A percentile compares a stretch with the other conserved stretches of the same genome.
These are phyloP conservation scores for Aptenodytes forsteri DNA, from an alignment of 2,113 vertebrate genomes.

Conservation along the genomic window DNA sequence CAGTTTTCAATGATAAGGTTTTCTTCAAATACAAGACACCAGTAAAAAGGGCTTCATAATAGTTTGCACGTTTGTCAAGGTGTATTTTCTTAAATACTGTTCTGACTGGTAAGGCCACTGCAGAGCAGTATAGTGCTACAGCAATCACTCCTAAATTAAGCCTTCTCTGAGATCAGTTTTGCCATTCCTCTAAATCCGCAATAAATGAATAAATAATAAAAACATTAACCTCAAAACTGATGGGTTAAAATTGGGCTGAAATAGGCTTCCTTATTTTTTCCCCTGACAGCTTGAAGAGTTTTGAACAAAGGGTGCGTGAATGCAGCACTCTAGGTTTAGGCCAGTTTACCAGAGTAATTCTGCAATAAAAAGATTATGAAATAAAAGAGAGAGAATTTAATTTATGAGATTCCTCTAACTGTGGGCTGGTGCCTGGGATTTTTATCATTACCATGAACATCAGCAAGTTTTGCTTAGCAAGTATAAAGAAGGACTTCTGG, in stretches of 20 bases:
- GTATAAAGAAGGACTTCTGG: not conserved
- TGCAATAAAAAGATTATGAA: not conserved
- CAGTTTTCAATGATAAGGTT: not conserved
- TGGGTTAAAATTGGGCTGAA: not conserved
- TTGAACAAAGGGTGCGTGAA: not conserved
- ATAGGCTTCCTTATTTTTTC: not conserved
- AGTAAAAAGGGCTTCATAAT: not conserved
- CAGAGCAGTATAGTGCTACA: not conserved
- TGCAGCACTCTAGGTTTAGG: not conserved
- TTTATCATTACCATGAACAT: not conserved
- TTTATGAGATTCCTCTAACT: not conserved
- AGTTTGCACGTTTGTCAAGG: not conserved
- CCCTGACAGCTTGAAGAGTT: not conserved
- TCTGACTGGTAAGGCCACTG: not conserved
- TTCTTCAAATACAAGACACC: not conserved
- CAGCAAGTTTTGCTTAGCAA: not conserved
- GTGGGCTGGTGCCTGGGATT: not conserved
- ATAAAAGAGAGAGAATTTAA: not conserved
- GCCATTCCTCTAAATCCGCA: not conserved
- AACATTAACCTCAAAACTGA: not conserved
- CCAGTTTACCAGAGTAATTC: not conserved
- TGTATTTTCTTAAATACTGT: not conserved
- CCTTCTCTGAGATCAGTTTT: not conserved
- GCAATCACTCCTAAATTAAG: not conserved
- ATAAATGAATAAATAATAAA: not conserved